Evolutionary conservation across 2,888 invertebrate species (phyloP), one percentile per base, ranked within the genome.

Genomic region (Oxytorus armatus): DNA sequence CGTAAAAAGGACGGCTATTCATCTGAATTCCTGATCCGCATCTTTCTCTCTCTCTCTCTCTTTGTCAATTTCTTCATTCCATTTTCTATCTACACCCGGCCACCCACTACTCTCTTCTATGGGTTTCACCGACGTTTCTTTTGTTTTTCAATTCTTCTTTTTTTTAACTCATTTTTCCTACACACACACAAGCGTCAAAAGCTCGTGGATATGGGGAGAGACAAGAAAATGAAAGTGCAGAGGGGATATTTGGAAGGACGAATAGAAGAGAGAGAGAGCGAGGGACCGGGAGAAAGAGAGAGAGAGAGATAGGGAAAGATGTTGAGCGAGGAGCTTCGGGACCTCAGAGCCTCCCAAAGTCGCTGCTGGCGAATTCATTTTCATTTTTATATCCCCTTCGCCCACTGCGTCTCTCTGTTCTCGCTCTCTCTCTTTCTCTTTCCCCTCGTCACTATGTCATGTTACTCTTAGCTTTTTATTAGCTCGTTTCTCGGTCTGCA

Each of bases 291-390:
- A n/a, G n/a, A n/a, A n/a, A n/a, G 11, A 14, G 44, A 44, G 39
- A 23, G 44, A 53, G 39, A 36, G 29, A 44, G 33, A 55, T 11
- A 29, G 53, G 63, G 49, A 63, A 57, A 10, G 18, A 33, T 16
- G 53, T 21, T 36, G 61, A 55, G 74, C 77, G 66, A 83, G 73
- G 74, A 77, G 81, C 79, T 77, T 51, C 78, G 83, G 74, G 68
- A 77, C 70, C 77, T 70, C 78, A 72, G 82, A 82, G 83, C 76
- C 78, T 66, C 80, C 81, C 81, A 76, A 80, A 80, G 81, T 80
- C 82, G 72, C 81, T 74, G 68, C 75, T 76, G 70, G 82, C 81
- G 81, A 85, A 86, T 86, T 85, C 85, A 83, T 86, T 86, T 86
- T 85, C 83, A 86, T 86, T 82, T 83, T 82, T 77, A 82, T 74